Base-by-base conservation (phyloP, 2,113 vertebrate species). In the cattle (Bos taurus) region DNA sequence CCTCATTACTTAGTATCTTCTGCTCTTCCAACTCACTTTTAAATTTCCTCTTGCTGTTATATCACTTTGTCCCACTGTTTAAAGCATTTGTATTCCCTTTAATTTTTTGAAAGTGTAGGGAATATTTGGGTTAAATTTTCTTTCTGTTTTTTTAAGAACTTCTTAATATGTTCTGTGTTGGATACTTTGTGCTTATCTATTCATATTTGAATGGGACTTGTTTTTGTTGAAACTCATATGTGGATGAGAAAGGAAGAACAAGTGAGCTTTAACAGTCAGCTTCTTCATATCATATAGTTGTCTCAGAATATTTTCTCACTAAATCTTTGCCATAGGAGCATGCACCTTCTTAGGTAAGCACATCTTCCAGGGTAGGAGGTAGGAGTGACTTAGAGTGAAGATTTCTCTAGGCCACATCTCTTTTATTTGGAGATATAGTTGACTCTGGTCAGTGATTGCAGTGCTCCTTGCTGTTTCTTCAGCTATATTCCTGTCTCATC, bases 211-310 rank as follows among this genome's bases (percentile, higher is more conserved):
- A 83, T 86, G 50, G 7, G 40, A 43, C 60, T 97, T 89, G 40
- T 94, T 19, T 94, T 92, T 90, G 54, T 91, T 95, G 89, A 90
- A 96, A 96, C 86, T 86, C 87, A 67, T 85, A 54, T 87, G 67
- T 14, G 3, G 16, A 2, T 36, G 14, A 26, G 30, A 40, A 9
- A 95, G 40, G 40, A 77, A 74, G 71, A 43, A 74, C 36, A 74
- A 77, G 30, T 88, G 5, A 95, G 19, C 17, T 60, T 88, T 85
- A 50, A 94, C 8, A 86, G 40, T 95, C 16, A 89, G 5, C 50
- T 77, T 93, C 11, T 91, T 87, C n/a, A 77, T 36, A 82, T 91
- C 46, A 62, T 46, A 0, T 87, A 48, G 71, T 94, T 90, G 43
- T 94, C 77, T 94, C 17, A 36, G 33, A 91, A 52, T 90, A 82